phyloP scores from a whole-genome alignment of 2,113 vertebrate species.

The Lucifuga dentata region DNA sequence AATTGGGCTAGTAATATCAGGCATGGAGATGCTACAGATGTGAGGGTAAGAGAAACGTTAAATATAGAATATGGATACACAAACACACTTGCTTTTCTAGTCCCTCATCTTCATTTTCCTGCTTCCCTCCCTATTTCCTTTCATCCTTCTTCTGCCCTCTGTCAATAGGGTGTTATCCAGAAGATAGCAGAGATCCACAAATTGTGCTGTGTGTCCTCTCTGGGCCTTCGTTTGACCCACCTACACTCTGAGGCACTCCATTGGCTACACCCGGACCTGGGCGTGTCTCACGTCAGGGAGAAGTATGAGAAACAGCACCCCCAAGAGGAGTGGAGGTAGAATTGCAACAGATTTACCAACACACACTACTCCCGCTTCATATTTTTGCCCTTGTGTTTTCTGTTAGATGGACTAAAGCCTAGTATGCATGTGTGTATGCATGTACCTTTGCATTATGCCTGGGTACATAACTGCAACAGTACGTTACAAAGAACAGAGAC shows the following conservation, averaged over 20 bases:
- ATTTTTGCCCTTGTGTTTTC: not conserved
- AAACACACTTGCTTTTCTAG: not conserved
- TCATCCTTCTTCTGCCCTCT: constrained; percentile 4
- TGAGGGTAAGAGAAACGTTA: constrained; percentile 85
- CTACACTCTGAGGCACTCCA: constrained; percentile 93
- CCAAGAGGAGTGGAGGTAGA: constrained; percentile 98
- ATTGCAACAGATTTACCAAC: not conserved
- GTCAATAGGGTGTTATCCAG: constrained; percentile 94
- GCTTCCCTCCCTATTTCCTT: not conserved
- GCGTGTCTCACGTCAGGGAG: constrained; percentile 95
- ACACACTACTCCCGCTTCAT: not conserved
- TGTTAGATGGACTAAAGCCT: not conserved
- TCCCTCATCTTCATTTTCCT: not conserved
- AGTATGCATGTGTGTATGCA: not conserved
- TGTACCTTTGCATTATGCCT: too few species aligned
- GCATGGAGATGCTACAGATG: constrained; percentile 96
- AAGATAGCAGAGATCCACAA: constrained; percentile 98
- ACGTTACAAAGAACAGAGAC: too few species aligned
- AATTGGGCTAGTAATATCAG: constrained; percentile 96
- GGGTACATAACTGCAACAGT: too few species aligned
- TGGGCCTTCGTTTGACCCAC: constrained; percentile 94
- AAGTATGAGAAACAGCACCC: constrained; percentile 93
- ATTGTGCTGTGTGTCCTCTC: constrained; percentile 93
- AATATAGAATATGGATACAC: not conserved
- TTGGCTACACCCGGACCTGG: constrained; percentile 97